phyloP scores from a whole-genome alignment of 2,888 invertebrate genomes.

The Eretmocerus hayati region DNA sequence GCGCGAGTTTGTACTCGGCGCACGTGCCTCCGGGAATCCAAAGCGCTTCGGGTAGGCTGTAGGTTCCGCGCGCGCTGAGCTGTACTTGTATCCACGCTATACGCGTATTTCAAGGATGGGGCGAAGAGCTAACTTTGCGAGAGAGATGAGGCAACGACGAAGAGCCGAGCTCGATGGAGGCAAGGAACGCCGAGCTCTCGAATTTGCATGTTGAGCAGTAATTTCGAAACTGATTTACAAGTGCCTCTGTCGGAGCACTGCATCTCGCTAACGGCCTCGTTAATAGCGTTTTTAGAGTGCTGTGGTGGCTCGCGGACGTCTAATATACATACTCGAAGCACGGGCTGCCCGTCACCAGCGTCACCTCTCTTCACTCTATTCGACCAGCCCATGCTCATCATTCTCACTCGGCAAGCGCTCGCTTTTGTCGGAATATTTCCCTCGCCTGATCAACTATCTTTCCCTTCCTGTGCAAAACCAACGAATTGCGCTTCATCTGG shows the following conservation, averaged over 20 bases:
- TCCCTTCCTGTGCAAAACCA: background rate
- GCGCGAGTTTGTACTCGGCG: no score
- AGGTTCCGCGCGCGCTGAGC: no score
- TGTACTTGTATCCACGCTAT: no score
- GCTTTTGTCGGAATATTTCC: background rate
- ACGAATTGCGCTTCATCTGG: no score
- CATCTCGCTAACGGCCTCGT: conserved; percentile 1
- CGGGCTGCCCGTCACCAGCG: no score
- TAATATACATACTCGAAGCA: no score
- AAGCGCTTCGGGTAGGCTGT: no score
- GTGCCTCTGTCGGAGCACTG: background rate
- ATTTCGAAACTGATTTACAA: conserved; percentile 8
- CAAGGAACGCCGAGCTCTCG: background rate
- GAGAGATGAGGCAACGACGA: background rate
- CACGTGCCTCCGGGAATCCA: no score
- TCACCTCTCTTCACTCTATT: no score
- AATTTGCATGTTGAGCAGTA: conserved; percentile 4
- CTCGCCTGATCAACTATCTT: background rate
- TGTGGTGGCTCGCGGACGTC: no score
- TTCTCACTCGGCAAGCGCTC: background rate
- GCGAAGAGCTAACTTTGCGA: no score
- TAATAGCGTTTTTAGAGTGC: conserved; percentile 6
- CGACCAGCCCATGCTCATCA: background rate
- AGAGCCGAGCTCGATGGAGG: conserved; percentile 13
- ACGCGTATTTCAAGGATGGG: no score